Base-by-base conservation (phyloP, 2,888 invertebrate genomes). In the Empis stercorea region DNA sequence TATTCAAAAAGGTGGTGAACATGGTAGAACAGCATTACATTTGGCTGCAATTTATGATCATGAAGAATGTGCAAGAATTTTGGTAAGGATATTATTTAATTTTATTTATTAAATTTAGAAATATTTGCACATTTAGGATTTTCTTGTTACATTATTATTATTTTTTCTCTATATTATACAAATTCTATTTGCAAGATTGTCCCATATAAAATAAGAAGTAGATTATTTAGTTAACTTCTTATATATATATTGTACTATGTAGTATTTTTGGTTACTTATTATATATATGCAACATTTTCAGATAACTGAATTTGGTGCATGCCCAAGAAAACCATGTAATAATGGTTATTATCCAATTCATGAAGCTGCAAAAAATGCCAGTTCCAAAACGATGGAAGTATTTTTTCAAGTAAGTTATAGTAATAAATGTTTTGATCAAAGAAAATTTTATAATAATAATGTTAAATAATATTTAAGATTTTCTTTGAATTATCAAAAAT, bases 341-440 rank as follows among this genome's bases (percentile, higher is more conserved):
- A 87, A 88, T 72, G 91, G 91, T 11, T 89, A 87, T 68, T 89
- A 87, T 63, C 89, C 92, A 1, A 88, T 92, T 53, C 92, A 92
- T 66, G 84, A 88, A 60, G 92, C 92, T 2, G 89, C 91, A 4
- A 88, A 87, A 63, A 87, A 88, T 71, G 89, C 89, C 11, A 85
- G 89, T 6, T 86, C 87, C 0, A 78, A 81, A 58, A 86, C 87
- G 10, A 79, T 92, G 77, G 86, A 89, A 61, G 84, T 87, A 44
- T 76, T 86, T 55, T 73, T 85, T 43, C 77, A 80, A 64, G 69
- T 66, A 61, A 67, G 66, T 65, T 58, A 43, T 50, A 48, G 45
- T 50, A n/a, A 44, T 23, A 27, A 27, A 27, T 20, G 20, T 20
- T 4, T 20, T n/a, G n/a, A n/a, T 20, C 20, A 27, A 27, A 27